Evolutionary conservation across 2,113 vertebrate genomes (phyloP), one percentile per base, ranked within the genome.

Genomic region (Alouatta palliata): DNA sequence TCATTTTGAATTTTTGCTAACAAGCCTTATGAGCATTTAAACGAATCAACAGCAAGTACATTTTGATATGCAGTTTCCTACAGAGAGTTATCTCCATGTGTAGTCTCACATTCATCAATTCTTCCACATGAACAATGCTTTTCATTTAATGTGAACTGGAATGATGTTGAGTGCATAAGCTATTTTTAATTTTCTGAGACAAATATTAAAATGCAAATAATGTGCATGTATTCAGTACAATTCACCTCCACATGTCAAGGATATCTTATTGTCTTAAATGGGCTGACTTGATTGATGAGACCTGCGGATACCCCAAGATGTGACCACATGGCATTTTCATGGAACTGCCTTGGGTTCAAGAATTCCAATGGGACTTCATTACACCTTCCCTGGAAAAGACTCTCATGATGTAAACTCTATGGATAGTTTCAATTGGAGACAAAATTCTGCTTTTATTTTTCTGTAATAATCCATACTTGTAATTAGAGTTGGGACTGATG

Each of bases 1-100:
- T 56, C 35, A 17, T 49, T 94, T 89, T 91, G 61, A 11, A 64
- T 70, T 94, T 96, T 89, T 93, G 79, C 75, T 91, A 89, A 93
- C 35, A 93, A 91, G 54, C 5, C 12, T 58, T n/a, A 37, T 35
- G 54, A 58, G 35, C 47, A 13, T 93, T 93, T 73, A 79, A 92
- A 87, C 83, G 49, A 86, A 80, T 56, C 66, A 68, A 76, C 6
- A 70, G 21, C n/a, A 73, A 96, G 30, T 10, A 8, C 43, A 49
- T 54, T 91, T n/a, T 23, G 68, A 94, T 27, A 32, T 16, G 43
- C 5, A 30, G 25, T 35, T 95, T 61, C 87, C 49, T 77, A 7
- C 25, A 90, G 27, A 89, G 40, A 49, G 32, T 25, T 45, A 73
- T 8, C 40, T 83, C 5, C n/a, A 5, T 71, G 14, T 45, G 9